Evolutionary conservation across 2,888 invertebrate genomes (phyloP), one percentile per base, ranked within the genome.

Genomic region (Sesamia inferens): DNA sequence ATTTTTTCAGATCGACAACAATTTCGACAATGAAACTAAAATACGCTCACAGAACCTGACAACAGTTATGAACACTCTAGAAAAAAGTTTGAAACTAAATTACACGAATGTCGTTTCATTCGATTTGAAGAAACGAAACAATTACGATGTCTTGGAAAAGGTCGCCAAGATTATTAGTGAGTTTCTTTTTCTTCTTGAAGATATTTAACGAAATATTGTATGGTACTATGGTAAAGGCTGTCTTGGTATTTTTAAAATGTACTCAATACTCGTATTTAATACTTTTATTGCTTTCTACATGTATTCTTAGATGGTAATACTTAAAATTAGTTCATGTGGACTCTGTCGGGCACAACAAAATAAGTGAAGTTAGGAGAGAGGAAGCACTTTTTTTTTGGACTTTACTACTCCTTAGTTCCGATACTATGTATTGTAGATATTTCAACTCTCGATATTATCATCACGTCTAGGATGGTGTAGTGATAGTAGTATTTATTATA

Each of bases 71-170:
- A 91, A 86, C 62, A 85, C 89, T 59, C 76, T 92, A 58, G 93
- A 92, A 85, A 88, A 81, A 7, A 90, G 91, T 79, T 82, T 92
- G 69, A 90, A 89, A 85, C 85, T 89, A 42, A 91, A 91, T 71
- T 85, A 90, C 71, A 85, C 85, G 59, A 91, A 89, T 77, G 88
- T 91, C 70, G 51, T 87, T 39, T 87, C 90, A 1, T 90, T 85
- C 67, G 87, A 91, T 84, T 74, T 88, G 65, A 87, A 86, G 68
- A 86, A 87, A 78, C 74, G 70, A 66, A 76, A 75, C 62, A 67
- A 75, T 72, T 66, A 75, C 5, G 79, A 87, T 48, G 87, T 87
- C 74, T 67, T 79, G 47, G 70, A 64, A 39, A 88, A 88, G 64
- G 68, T 89, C 11, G 78, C 84, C 16, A 81, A 79, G 73, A 86